Base-by-base conservation (phyloP, 2,888 invertebrate species). In the Meloe dianella region DNA sequence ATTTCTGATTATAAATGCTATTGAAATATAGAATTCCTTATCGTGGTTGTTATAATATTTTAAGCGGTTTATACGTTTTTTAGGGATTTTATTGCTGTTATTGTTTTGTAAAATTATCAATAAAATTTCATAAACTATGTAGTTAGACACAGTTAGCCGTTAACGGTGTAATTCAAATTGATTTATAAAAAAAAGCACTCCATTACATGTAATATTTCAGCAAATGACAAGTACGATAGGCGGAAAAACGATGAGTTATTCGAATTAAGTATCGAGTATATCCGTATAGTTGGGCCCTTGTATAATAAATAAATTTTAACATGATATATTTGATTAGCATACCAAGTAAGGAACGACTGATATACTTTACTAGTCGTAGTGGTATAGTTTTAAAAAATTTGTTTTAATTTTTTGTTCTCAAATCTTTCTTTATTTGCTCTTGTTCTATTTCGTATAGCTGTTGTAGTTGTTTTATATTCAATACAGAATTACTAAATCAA, bases 401-500 rank as follows among this genome's bases (percentile, higher is more conserved):
- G n/a, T n/a, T 20, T 22, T 10, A 22, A 51, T 20, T 22, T 51
- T 22, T 51, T 51, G 20, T 51, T 38, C 7, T 32, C 7, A 41
- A 35, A 17, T 17, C 41, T 12, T 12, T n/a, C n/a, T 8, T 41
- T 8, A 17, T 41, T 41, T 8, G 9, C 1, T n/a, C 17, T 41
- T 17, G 41, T 17, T 4, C 2, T 10, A 35, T 35, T 41, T 41
- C 10, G 17, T 41, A 41, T 7, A 41, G n/a, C 7, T 41, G 41
- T 41, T 51, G 47, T 51, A 20, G 47, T 22, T 17, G 12, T 51
- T 51, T 51, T 51, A 51, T 67, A 67, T 59, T 57, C 65, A 29
- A 54, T 60, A 35, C 60, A 51, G 22, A 70, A 72, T 74, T 71
- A 73, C 71, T 73, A 74, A 75, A 73, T 74, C 74, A 74, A 74